Evolutionary conservation across 1,140 invertebrate genomes (phyloP).

Genomic region (Brachionus rotundiformis): DNA sequence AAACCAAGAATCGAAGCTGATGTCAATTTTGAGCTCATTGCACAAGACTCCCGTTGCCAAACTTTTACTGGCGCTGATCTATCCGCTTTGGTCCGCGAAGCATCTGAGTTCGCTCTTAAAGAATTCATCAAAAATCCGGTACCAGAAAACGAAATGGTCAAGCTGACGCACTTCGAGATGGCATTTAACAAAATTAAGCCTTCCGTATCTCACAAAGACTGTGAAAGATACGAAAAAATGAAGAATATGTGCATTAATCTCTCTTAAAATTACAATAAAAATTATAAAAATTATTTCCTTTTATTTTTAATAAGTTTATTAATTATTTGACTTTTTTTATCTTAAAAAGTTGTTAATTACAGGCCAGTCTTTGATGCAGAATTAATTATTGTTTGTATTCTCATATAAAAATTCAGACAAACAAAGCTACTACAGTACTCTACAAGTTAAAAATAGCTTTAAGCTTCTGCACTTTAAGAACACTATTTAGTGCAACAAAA

Average conservation of each 20-base stretch:
- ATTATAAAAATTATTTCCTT: neutral
- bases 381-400: too few relatives aligned
- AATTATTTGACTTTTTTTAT: too few relatives aligned
- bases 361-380: too few relatives aligned
- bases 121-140: constrained; percentile 65
- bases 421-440: too few relatives aligned
- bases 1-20: constrained; percentile 74
- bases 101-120: constrained; percentile 74
- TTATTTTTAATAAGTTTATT: neutral
- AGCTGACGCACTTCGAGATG: constrained; percentile 67
- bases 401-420: too few relatives aligned
- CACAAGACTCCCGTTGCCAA: constrained; percentile 70
- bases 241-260: constrained; percentile 43
- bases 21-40: constrained; percentile 75
- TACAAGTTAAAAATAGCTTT: too few relatives aligned
- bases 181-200: constrained; percentile 77
- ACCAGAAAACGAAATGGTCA: constrained; percentile 61
- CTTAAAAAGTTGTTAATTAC: too few relatives aligned
- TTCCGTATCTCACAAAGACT: constrained; percentile 73
- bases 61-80: constrained; percentile 90
- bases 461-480: too few relatives aligned
- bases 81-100: constrained; percentile 79
- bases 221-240: constrained; percentile 51
- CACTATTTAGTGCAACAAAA: too few relatives aligned
- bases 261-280: neutral